Conservation (phyloP, 2,113 vertebrate species). For the Dasyornis broadbenti region DNA sequence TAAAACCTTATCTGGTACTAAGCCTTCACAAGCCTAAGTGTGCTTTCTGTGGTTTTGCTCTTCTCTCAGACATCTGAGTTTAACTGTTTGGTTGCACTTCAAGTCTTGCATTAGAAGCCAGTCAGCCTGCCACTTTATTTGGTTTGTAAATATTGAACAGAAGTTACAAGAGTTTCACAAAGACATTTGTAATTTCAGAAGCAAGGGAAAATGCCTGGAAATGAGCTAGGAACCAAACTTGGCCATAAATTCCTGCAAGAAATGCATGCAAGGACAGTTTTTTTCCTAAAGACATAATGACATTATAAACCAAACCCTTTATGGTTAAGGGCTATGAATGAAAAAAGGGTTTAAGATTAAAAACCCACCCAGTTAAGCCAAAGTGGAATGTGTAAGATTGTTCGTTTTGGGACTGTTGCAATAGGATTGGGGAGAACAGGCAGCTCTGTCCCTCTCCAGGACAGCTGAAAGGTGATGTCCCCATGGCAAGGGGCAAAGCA, state of each 20-base stretch:
- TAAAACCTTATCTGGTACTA: neutral
- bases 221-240: neutral
- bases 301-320: neutral
- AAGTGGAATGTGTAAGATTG: neutral
- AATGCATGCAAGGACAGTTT: neutral
- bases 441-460: neutral
- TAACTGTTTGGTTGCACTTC: neutral
- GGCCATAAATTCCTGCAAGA: neutral
- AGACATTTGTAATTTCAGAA: neutral
- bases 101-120: neutral
- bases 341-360: neutral
- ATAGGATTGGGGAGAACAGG: neutral
- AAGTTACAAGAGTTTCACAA: neutral
- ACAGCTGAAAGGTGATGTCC: neutral
- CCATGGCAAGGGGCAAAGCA: neutral
- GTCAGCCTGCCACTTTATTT: neutral
- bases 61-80: neutral
- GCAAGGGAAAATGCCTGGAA: neutral
- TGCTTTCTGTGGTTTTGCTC: neutral
- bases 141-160: neutral
- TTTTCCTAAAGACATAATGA: neutral
- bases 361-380: neutral
- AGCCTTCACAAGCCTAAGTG: neutral
- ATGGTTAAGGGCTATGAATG: neutral
- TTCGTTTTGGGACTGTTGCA: neutral